These are phyloP conservation scores for Pseudomyrmex flavicornis DNA, from an alignment of 1,140 invertebrate genomes.

Conservation along the genomic window DNA sequence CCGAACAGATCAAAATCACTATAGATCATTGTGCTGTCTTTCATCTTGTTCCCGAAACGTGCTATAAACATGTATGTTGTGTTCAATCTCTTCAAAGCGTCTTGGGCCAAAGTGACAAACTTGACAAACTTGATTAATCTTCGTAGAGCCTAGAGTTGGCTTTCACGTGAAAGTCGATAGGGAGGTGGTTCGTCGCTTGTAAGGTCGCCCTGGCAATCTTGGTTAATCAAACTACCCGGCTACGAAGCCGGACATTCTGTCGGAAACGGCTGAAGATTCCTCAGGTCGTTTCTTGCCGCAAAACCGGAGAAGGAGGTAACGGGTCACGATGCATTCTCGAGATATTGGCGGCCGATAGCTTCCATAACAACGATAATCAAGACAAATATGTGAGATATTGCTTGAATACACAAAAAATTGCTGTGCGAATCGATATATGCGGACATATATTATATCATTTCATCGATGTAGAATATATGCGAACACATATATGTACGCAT, in stretches of 20 bases:
- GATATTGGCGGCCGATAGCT: conserved; percentile 3
- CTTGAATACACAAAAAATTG: conserved; percentile 7
- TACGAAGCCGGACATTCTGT: conserved; percentile 19
- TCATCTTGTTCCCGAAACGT: background rate
- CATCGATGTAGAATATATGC: background rate
- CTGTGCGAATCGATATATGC: conserved; percentile 10
- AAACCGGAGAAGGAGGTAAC: background rate
- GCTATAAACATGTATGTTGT: conserved; percentile 56
- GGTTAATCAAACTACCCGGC: conserved; percentile 61
- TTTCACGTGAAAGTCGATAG: conserved; percentile 4
- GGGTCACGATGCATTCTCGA: background rate
- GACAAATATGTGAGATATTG: background rate
- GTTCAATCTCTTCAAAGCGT: conserved; percentile 70
- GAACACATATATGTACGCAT: background rate
- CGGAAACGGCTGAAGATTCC: conserved; percentile 8
- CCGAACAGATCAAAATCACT: conserved; percentile 21
- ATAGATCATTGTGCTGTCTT: conserved; percentile 24
- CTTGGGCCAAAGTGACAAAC: conserved; percentile 75
- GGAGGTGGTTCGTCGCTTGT: conserved; percentile 16
- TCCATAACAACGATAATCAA: background rate
- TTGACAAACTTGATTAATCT: conserved; percentile 79
- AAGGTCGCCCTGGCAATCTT: conserved; percentile 39
- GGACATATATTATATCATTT: conserved; percentile 11
- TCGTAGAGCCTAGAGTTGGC: conserved; percentile 15
- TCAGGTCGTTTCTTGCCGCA: conserved; percentile 22